These are phyloP conservation scores for Neria commutata DNA, from an alignment of 2,888 invertebrate genomes.

Conservation along the genomic window DNA sequence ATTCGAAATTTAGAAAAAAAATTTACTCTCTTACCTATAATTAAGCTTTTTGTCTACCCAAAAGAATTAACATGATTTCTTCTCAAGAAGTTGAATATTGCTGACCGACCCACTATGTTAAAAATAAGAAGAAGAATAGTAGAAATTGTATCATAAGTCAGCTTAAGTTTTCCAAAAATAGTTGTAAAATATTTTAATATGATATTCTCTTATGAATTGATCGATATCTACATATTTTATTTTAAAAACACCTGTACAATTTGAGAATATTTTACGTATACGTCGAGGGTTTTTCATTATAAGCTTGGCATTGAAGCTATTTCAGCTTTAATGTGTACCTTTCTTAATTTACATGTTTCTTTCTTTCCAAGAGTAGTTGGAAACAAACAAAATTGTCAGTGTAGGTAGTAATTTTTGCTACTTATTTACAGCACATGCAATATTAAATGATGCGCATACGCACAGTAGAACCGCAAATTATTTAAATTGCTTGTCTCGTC, in stretches of 20 bases:
- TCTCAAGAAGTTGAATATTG: too few species aligned
- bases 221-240: too few species aligned
- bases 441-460: conserved; percentile 60
- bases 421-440: conserved; percentile 46
- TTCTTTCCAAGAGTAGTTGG: neutral
- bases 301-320: neutral
- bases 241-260: neutral
- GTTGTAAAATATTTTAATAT: too few species aligned
- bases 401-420: conserved; percentile 36
- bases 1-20: too few species aligned
- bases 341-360: neutral
- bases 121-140: too few species aligned
- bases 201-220: too few species aligned
- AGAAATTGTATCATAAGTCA: too few species aligned
- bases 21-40: too few species aligned
- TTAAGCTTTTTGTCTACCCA: too few species aligned
- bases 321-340: neutral
- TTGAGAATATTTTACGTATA: neutral
- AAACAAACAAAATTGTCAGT: conserved; percentile 26
- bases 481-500: conserved; percentile 60
- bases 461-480: conserved; percentile 58
- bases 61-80: too few species aligned
- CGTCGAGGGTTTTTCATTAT: neutral
- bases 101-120: too few species aligned
- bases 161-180: too few species aligned